Evolutionary conservation across 2,113 vertebrate species (phyloP).

Genomic region (Zapornia atra): DNA sequence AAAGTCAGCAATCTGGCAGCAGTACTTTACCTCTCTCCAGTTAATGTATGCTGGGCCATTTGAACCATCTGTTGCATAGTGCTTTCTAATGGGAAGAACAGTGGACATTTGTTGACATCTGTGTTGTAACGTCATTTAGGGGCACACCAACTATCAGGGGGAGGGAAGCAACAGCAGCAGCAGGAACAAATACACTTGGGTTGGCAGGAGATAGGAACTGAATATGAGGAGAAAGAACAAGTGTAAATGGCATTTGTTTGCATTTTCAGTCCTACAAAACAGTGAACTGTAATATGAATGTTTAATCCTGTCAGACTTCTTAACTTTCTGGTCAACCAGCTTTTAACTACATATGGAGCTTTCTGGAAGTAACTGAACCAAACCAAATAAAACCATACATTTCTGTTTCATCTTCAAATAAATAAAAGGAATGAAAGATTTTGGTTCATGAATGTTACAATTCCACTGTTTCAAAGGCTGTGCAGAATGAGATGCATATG

Average conservation of each 20-base stretch:
- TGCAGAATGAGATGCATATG: not conserved
- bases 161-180: not conserved
- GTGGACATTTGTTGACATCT: not conserved
- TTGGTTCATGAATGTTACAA: not conserved
- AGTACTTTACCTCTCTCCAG: not conserved
- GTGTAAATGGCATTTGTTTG: not conserved
- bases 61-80: slow-evolving; percentile 20
- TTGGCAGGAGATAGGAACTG: not conserved
- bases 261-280: not conserved
- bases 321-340: not conserved
- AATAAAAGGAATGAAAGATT: not conserved
- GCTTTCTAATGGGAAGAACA: not conserved
- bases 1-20: not conserved
- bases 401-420: not conserved
- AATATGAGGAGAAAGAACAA: not conserved
- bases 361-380: not conserved
- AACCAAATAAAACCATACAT: not conserved
- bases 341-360: not conserved
- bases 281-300: not conserved
- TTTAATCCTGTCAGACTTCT: not conserved
- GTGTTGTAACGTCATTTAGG: slow-evolving; percentile 1
- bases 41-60: slow-evolving; percentile 19
- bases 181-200: not conserved
- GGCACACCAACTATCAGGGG: not conserved
- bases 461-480: not conserved